Evolutionary conservation across 2,888 invertebrate genomes (phyloP), one percentile per base, ranked within the genome.

Genomic region (Dinocampus coccinellae): DNA sequence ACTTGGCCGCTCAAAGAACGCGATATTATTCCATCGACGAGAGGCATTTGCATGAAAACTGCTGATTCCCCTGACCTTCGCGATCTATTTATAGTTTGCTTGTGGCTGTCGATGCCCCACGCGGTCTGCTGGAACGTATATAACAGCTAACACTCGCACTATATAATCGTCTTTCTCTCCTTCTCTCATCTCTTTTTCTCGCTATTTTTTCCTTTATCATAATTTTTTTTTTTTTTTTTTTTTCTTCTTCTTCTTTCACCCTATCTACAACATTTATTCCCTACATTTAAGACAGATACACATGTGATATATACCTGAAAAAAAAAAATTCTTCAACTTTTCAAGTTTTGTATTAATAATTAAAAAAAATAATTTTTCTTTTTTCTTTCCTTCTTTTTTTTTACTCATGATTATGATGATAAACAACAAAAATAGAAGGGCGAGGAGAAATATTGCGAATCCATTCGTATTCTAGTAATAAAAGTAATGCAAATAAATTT

Each of bases 61-160:
- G 81, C 83, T 82, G 84, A 83, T 85, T 84, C 84, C 81, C 82
- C 82, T 84, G 85, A 85, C 84, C 84, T 85, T 85, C 83, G 82
- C 81, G 79, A 73, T 78, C 84, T 84, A 84, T 84, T 84, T 85
- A 84, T 84, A 84, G 82, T 80, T 62, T 69, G 72, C 69, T 66
- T 69, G 71, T 74, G 80, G 80, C 79, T 80, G 82, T 80, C 80
- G 81, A 82, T 82, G 81, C 80, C 80, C 78, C 84, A 82, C 81
- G 81, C 82, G 76, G 72, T 76, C 75, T 72, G 68, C 69, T 57
- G 66, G 26, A 66, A 73, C 66, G 55, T 53, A 63, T 63, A 62
- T 47, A 64, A 29, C 52, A 64, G 55, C 52, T 55, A 47, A 42
- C 63, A 52, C 63, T 34, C 47, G 47, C 16, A n/a, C 47, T n/a